Conservation (phyloP, 2,113 vertebrate genomes). For the Addax nasomaculatus region DNA sequence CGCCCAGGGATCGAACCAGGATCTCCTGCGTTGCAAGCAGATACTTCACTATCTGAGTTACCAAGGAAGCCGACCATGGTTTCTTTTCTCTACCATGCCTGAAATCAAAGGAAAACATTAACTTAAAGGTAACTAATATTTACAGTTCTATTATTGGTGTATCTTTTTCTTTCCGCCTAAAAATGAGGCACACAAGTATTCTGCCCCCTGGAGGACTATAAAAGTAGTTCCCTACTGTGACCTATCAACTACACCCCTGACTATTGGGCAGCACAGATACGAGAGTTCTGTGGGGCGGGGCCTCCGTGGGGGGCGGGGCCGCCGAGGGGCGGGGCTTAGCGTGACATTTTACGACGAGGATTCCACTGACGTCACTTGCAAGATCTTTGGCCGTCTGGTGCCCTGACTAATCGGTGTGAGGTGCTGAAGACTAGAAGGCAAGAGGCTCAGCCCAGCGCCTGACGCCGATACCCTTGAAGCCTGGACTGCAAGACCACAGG, state of each 20-base stretch:
- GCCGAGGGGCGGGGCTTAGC: not conserved
- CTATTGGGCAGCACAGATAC: not conserved
- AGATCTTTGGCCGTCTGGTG: not conserved
- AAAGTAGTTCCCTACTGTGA: not conserved
- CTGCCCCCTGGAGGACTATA: not conserved
- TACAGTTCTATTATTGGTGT: not conserved
- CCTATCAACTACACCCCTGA: not conserved
- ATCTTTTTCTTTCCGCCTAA: not conserved
- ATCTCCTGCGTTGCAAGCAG: not conserved
- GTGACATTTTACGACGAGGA: not conserved
- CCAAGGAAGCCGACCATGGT: not conserved
- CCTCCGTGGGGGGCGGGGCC: not conserved
- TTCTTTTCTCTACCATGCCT: not conserved
- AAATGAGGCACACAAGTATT: not conserved
- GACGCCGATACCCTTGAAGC: not conserved
- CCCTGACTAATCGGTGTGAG: accelerated
- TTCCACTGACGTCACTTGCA: not conserved
- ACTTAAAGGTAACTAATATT: not conserved
- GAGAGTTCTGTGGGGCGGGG: not conserved
- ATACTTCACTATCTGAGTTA: not conserved
- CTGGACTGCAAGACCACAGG: accelerated
- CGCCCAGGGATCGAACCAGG: not conserved
- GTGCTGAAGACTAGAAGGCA: too few relatives aligned
- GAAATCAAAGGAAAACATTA: not conserved
- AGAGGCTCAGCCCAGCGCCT: accelerated